Evolutionary conservation across 2,797 vertebrate species (phyloP).

Genomic region (Sebastes trivittatus): DNA sequence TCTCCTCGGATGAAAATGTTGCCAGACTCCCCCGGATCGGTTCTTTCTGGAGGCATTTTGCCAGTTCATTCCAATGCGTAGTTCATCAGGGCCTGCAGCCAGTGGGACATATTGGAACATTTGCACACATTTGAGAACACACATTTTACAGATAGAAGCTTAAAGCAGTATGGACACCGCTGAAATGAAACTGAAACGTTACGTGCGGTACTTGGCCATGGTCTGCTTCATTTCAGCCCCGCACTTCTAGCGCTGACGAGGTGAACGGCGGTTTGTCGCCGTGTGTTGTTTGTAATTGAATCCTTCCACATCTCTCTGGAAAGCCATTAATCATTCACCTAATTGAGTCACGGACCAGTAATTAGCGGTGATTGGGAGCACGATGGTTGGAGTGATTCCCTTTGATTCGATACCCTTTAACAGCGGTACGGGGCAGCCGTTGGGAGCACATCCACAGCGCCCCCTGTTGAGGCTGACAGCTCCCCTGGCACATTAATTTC

Average conservation of each 20-base stretch:
- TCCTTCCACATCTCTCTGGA: constrained; percentile 72
- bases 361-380: constrained; percentile 75
- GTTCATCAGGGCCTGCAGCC: constrained; percentile 42
- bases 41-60: constrained; percentile 61
- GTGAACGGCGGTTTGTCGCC: constrained; percentile 45
- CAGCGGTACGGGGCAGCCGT: background rate
- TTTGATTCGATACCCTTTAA: constrained; percentile 63
- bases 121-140: constrained; percentile 20
- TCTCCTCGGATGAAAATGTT: constrained; percentile 60
- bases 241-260: constrained; percentile 36
- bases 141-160: constrained; percentile 38
- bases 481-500: constrained; percentile 46
- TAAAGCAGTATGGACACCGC: constrained; percentile 41
- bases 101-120: constrained; percentile 43
- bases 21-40: constrained; percentile 58
- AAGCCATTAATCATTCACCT: constrained; percentile 76
- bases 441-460: constrained; percentile 55
- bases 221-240: constrained; percentile 45
- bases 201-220: constrained; percentile 5
- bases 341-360: constrained; percentile 77
- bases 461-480: constrained; percentile 59
- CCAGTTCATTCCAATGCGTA: constrained; percentile 67
- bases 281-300: constrained; percentile 73
- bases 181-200: constrained; percentile 34
- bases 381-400: constrained; percentile 61